Base-by-base conservation (phyloP, 2,113 vertebrate species). In the Pseudorhombus dupliciocellatus region DNA sequence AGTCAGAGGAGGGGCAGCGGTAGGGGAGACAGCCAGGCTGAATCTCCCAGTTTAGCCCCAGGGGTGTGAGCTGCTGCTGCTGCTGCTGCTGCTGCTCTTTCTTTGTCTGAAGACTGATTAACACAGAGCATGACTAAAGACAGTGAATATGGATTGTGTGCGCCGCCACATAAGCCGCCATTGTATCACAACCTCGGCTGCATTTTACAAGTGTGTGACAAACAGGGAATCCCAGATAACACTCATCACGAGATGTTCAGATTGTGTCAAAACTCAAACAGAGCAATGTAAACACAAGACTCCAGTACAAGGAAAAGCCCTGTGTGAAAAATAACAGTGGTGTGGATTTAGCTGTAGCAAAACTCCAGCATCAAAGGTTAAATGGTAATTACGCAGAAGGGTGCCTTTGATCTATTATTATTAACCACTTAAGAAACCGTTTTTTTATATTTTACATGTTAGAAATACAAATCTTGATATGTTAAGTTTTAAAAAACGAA, bases 101-200 rank as follows among this genome's bases (percentile, higher is more conserved):
- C 89, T 91, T 91, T 92, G 89, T 92, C 85, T 91, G 88, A 80
- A 70, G 86, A 80, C 85, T 88, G 87, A 87, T 88, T 85, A 90
- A 82, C 84, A 80, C 65, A 73, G 68, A 75, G 72, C 55, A 74
- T 70, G 78, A 84, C 79, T 56, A 88, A 86, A 92, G 75, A 69
- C 54, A 71, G 63, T 9, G 61, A 70, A 77, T 75, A 69, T 81
- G 70, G 80, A 85, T 82, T 79, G 59, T 85, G 77, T 26, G 57
- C 2, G 31, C 2, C 68, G n/a, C 24, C 68, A 84, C 80, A 83
- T 85, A 85, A 82, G 75, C 79, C 46, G 15, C 67, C 59, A 66
- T 74, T 79, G 80, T 80, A 66, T 84, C 53, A 52, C 3, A 51
- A 70, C 28, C 66, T 70, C n/a, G 8, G 11, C 69, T 21, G 66